Evolutionary conservation across 2,888 invertebrate species (phyloP).

Genomic region (Napeogenes inachia): DNA sequence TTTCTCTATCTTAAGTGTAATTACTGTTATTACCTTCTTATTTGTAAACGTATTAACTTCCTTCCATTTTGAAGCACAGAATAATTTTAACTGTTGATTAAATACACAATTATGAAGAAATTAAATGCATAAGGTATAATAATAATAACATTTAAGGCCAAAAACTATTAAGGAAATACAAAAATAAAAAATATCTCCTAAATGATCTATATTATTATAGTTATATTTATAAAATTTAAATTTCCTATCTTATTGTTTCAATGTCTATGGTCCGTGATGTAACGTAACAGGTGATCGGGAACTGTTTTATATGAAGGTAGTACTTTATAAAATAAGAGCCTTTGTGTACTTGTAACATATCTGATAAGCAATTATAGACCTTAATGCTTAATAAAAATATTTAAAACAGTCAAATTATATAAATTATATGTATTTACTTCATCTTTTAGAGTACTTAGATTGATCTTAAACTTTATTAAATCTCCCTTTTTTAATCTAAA

Average conservation of each 20-base stretch:
- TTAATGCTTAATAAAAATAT: no score
- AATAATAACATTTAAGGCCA: no score
- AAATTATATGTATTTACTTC: no score
- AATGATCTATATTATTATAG: not conserved
- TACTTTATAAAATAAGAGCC: not conserved
- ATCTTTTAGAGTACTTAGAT: no score
- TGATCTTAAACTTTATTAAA: no score
- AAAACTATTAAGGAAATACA: no score
- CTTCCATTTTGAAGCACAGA: not conserved
- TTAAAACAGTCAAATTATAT: no score
- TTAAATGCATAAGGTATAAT: no score
- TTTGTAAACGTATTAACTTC: not conserved
- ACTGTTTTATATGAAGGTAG: constrained; percentile 12
- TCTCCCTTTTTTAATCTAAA: no score
- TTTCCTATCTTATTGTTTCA: not conserved
- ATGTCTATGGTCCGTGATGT: constrained; percentile 35
- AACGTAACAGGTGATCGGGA: constrained; percentile 49
- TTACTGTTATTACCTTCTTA: constrained; percentile 2
- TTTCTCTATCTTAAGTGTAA: not conserved
- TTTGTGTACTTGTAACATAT: not conserved
- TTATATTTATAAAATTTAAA: not conserved
- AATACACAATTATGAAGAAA: no score
- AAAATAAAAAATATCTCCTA: not conserved
- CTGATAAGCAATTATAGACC: not conserved
- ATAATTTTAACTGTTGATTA: no score